A percentile compares a stretch with the other conserved stretches of the same genome.
Conservation (phyloP, 2,888 invertebrate genomes). For the Dynastes grantii region DNA sequence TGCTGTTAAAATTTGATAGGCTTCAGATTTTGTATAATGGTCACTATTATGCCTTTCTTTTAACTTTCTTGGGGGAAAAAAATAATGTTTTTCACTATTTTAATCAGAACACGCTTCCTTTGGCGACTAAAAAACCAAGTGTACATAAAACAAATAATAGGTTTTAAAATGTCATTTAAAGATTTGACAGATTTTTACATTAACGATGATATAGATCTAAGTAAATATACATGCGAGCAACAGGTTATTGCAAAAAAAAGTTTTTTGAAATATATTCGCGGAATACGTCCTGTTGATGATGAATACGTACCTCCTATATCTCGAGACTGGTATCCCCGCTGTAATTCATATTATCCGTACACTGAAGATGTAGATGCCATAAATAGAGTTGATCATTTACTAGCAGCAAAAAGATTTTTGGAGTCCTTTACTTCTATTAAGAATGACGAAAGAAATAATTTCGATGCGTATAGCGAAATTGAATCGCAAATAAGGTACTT, state of each 20-base stretch:
- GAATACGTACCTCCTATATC: slow-evolving; percentile 43
- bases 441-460: slow-evolving; percentile 30
- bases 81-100: too few relatives aligned
- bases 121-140: background rate
- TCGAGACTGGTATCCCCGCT: slow-evolving; percentile 54
- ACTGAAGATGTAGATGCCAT: slow-evolving; percentile 70
- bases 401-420: slow-evolving; percentile 54
- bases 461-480: slow-evolving; percentile 72
- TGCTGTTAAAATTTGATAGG: too few relatives aligned
- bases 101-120: background rate
- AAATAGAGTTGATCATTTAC: slow-evolving; percentile 65
- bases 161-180: slow-evolving; percentile 33
- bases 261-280: slow-evolving; percentile 60
- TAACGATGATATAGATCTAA: slow-evolving; percentile 53
- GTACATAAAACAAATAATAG: too few relatives aligned
- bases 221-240: slow-evolving; percentile 60
- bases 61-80: too few relatives aligned
- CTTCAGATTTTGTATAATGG: too few relatives aligned
- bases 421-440: slow-evolving; percentile 47
- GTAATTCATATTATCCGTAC: slow-evolving; percentile 69
- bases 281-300: slow-evolving; percentile 56
- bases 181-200: slow-evolving; percentile 57
- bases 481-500: slow-evolving; percentile 73
- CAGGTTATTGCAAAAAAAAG: slow-evolving; percentile 63
- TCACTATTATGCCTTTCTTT: too few relatives aligned